phyloP scores from a whole-genome alignment of 2,797 vertebrate genomes.

The Sciaenops ocellatus region DNA sequence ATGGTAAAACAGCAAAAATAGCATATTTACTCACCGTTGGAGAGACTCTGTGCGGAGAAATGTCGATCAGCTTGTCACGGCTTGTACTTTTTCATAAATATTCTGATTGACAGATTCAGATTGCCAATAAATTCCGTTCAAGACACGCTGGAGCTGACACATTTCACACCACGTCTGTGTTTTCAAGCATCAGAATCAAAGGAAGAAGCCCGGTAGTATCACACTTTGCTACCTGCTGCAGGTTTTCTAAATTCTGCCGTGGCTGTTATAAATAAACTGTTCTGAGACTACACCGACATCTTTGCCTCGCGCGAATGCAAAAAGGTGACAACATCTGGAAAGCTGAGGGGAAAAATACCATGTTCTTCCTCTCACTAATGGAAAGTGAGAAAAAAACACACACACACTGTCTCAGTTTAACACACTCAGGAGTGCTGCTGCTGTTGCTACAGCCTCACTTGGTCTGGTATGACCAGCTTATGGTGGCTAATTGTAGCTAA shows the following conservation, averaged over 20 bases:
- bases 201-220: not conserved
- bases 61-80: not conserved
- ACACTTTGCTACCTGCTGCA: not conserved
- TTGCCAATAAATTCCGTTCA: slow-evolving; percentile 12
- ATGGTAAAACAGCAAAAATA: not conserved
- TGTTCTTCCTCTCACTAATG: not conserved
- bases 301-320: not conserved
- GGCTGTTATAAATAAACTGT: not conserved
- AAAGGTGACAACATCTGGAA: not conserved
- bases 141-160: slow-evolving; percentile 2
- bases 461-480: not conserved
- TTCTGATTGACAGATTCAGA: slow-evolving; percentile 2
- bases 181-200: slow-evolving; percentile 23
- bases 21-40: not conserved
- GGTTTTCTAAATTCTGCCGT: not conserved
- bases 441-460: not conserved
- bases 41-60: not conserved
- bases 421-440: not conserved
- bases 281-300: not conserved
- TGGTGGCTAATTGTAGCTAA: not conserved
- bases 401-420: not conserved
- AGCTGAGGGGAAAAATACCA: not conserved
- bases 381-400: not conserved
- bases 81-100: not conserved
- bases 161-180: slow-evolving; percentile 22